Percentiles rank a stretch among this genome's conserved stretches.
Evolutionary conservation across 2,888 invertebrate species (phyloP).

Genomic region (Ethmia dodecea): DNA sequence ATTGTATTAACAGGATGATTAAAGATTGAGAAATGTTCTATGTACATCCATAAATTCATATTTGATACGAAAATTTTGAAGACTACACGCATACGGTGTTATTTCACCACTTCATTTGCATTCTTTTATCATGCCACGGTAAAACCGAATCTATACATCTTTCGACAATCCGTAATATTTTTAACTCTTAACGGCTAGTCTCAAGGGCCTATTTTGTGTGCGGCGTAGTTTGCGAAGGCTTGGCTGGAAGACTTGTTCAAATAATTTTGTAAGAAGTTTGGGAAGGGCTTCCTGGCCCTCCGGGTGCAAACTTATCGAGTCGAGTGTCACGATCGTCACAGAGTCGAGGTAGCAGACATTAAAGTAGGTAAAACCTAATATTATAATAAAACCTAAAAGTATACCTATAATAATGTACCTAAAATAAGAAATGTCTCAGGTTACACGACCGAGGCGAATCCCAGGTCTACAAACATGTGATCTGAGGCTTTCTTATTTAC

Average conservation of each 20-base stretch:
- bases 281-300: slow-evolving; percentile 51
- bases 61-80: too few relatives aligned
- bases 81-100: too few relatives aligned
- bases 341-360: slow-evolving; percentile 25
- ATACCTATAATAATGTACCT: too few relatives aligned
- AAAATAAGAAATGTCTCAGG: too few relatives aligned
- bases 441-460: too few relatives aligned
- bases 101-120: slow-evolving; percentile 41
- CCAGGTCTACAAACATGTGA: too few relatives aligned
- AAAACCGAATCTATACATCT: slow-evolving; percentile 26
- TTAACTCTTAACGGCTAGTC: slow-evolving; percentile 23
- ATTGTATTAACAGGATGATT: too few relatives aligned
- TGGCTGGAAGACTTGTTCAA: slow-evolving; percentile 47
- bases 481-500: too few relatives aligned
- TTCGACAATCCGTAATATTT: slow-evolving; percentile 28
- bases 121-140: slow-evolving; percentile 22
- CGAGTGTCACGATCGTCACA: slow-evolving; percentile 38
- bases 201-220: slow-evolving; percentile 40
- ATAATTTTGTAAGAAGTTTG: slow-evolving; percentile 67
- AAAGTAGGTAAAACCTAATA: slow-evolving; percentile 27
- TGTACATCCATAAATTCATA: too few relatives aligned
- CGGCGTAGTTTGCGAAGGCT: slow-evolving; percentile 21
- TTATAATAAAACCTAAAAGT: too few relatives aligned
- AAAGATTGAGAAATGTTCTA: too few relatives aligned
- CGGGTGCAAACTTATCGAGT: slow-evolving; percentile 59